Base-by-base conservation (phyloP, 1,140 invertebrate species). In the Drosophila ironensis region DNA sequence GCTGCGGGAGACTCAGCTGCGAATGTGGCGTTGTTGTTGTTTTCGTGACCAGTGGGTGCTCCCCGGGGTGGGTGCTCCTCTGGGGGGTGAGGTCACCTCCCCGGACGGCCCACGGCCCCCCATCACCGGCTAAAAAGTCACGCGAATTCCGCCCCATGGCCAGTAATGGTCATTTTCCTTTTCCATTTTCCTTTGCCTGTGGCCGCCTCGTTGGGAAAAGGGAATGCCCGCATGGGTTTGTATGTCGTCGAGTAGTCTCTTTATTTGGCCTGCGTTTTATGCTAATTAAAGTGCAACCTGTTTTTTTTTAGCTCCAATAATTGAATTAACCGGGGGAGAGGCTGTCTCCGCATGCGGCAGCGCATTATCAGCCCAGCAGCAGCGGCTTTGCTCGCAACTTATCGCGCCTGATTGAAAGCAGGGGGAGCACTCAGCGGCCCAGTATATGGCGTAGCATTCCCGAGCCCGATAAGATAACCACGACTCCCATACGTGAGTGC, bases 251-350 rank as follows among this genome's bases (percentile, higher is more conserved):
- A 37, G 50, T 37, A 57, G 38, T 42, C 30, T 56, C 45, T 44
- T 24, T 56, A 47, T 56, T 71, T 75, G 35, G 57, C 57, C 48
- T 56, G 37, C 54, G 51, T 64, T 78, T 76, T 70, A 86, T 86
- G 78, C 80, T 84, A 84, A 84, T 86, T 86, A 66, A 74, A 63
- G 56, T 84, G 78, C 78, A 82, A 82, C 59, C 33, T 37, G 12
- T 16, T 37, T 82, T 82, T 66, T 50, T 84, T 68, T 82, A 12
- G 11, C 11, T 33, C 14, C 25, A 25, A 50, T 84, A 82, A 84
- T 81, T 84, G 46, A 81, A 81, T 84, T 81, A 81, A 66, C 63
- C 52, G 42, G 56, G 37, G 40, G 14, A 8, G 9, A 51, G 48
- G 14, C 35, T 17, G 44, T 30, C 52, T 9, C 56, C 24, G 27